Evolutionary conservation across 2,797 vertebrate genomes (phyloP), one percentile per base, ranked within the genome.

Genomic region (Allochrocebus solatus): DNA sequence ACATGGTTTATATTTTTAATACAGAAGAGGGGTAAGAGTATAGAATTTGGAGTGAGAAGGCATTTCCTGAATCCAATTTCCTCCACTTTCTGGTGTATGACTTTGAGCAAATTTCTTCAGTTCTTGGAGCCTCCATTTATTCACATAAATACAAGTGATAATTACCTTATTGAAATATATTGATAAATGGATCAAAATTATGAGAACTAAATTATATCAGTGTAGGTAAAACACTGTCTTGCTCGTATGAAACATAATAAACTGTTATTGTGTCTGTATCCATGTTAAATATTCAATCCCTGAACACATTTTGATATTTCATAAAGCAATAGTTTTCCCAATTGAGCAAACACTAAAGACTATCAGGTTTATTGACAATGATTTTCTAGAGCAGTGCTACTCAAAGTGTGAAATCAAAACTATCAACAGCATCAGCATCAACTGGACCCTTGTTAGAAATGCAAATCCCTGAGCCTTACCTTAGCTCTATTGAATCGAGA

Each of bases 401-500:
- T 74, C 22, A 4, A 30, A 36, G 19, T 70, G 28, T 53, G 36
- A 8, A 81, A 33, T 17, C 22, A 36, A 12, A 26, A 41, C 36
- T n/a, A 26, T 50, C 4, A 61, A n/a, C 7, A 92, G 30, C 4
- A 39, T 43, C 53, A 36, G 3, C 21, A 41, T 64, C 19, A 39
- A 12, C 10, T 36, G 24, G 21, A 61, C 8, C 21, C 5, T 43
- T 80, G 39, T 57, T 21, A 83, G 53, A 76, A 61, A 87, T 72
- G 7, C 2, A 64, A 30, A 92, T 76, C 12, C 1, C 7, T 76
- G 8, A 11, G 1, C 0, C n/a, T 3, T 2, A 39, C 1, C 0
- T 0, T 4, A n/a, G 8, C 28, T 9, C 28, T 59, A 4, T 12
- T 64, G n/a, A 30, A 36, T 50, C 50, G 75, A 22, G 67, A 75